These are phyloP conservation scores for Apogon hyalosoma DNA, from an alignment of 2,797 vertebrate species.

Conservation along the genomic window DNA sequence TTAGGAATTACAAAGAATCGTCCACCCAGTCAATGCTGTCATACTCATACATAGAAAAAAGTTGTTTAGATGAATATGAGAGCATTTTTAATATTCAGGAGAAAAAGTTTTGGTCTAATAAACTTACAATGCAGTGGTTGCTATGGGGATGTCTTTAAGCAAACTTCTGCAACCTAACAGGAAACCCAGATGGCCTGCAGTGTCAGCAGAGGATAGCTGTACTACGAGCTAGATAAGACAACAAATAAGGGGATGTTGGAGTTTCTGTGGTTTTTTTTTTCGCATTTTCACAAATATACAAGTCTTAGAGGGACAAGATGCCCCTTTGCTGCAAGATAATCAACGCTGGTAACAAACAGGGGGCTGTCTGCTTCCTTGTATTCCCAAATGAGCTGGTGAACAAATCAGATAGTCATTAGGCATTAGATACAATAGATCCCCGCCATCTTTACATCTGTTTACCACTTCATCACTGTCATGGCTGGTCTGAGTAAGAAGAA, in stretches of 20 bases:
- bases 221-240: constrained; percentile 19
- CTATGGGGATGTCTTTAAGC: constrained; percentile 25
- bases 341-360: constrained; percentile 16
- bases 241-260: constrained; percentile 17
- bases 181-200: constrained; percentile 31
- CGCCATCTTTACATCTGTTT: background rate
- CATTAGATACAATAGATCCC: constrained; percentile 2
- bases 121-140: constrained; percentile 11
- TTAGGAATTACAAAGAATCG: background rate
- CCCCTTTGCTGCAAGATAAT: constrained; percentile 13
- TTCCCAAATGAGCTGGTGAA: constrained; percentile 14
- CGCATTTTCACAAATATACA: background rate
- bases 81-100: constrained; percentile 19
- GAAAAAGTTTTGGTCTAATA: constrained; percentile 20
- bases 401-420: constrained; percentile 11
- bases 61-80: constrained; percentile 1
- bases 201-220: constrained; percentile 18
- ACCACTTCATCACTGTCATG: constrained; percentile 32
- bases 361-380: background rate
- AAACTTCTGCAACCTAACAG: constrained; percentile 44
- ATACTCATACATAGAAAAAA: background rate
- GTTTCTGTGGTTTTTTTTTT: constrained; percentile 14
- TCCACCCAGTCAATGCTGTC: background rate
- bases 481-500: constrained; percentile 7
- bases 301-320: constrained; percentile 1